phyloP scores from a whole-genome alignment of 2,888 invertebrate genomes.

The Scaptomyza caliginosa region DNA sequence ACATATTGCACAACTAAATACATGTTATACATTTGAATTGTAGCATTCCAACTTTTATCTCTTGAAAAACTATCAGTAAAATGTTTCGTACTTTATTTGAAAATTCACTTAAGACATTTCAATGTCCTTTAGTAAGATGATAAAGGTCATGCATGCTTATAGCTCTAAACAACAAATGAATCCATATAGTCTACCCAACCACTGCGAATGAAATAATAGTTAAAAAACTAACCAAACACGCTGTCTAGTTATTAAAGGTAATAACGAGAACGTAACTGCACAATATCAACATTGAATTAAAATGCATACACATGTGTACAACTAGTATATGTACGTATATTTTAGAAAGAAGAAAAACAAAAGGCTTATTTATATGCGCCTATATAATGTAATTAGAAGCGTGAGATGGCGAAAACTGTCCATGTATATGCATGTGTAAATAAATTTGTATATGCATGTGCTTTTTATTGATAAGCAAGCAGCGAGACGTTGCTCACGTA shows the following conservation, averaged over 20 bases:
- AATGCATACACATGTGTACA: neutral
- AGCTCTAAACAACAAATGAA: neutral
- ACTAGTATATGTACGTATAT: conserved; percentile 2
- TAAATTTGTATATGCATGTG: neutral
- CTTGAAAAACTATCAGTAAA: neutral
- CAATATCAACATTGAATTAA: conserved; percentile 14
- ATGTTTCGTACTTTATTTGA: neutral
- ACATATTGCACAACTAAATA: neutral
- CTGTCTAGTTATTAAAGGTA: conserved; percentile 27
- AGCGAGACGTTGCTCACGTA: conserved; percentile 39
- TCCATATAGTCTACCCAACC: too few relatives aligned
- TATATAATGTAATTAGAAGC: conserved; percentile 24
- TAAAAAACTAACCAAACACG: conserved; percentile 14
- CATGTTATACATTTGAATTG: too few relatives aligned
- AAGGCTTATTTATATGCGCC: conserved; percentile 9
- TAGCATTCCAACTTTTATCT: neutral
- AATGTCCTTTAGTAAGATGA: neutral
- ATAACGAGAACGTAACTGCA: conserved; percentile 15
- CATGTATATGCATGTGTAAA: neutral
- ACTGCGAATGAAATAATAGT: conserved; percentile 38
- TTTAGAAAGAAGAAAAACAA: too few relatives aligned
- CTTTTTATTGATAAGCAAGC: conserved; percentile 42
- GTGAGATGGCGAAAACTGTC: conserved; percentile 34
- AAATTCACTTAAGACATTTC: neutral
- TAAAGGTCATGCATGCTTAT: neutral